Conservation (phyloP, 2,113 vertebrate species). For the Hippotragus niger region DNA sequence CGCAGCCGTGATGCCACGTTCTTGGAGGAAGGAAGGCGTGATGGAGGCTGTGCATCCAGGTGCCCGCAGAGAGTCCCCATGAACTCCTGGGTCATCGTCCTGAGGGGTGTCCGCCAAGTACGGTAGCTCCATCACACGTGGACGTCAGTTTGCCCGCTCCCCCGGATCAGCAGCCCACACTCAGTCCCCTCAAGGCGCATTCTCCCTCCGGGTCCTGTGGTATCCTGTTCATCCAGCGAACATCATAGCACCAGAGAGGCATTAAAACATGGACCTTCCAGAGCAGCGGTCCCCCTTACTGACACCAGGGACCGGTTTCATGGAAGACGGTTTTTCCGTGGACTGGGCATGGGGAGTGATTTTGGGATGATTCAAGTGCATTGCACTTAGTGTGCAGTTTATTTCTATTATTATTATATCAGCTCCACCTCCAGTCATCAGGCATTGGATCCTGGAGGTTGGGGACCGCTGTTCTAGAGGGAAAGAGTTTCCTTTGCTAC, state of each 20-base stretch:
- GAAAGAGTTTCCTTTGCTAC: not conserved
- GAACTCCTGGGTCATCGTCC: fast-evolving
- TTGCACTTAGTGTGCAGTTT: not conserved
- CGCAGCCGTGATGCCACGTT: not conserved
- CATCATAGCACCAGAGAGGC: not conserved
- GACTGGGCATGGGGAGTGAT: not conserved
- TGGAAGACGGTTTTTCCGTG: not conserved
- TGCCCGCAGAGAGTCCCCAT: fast-evolving
- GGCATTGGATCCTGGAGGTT: not conserved
- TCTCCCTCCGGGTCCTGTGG: not conserved
- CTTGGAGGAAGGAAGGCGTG: not conserved
- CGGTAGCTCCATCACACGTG: not conserved
- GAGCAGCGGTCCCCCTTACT: not conserved
- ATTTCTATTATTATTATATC: not conserved
- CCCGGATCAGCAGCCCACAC: not conserved
- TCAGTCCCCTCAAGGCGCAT: not conserved
- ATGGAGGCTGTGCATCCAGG: fast-evolving
- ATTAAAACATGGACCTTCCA: not conserved
- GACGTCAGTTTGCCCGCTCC: not conserved
- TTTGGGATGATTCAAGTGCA: not conserved
- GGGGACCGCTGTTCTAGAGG: not conserved
- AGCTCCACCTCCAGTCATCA: not conserved
- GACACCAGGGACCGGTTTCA: not conserved
- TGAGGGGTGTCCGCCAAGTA: fast-evolving
- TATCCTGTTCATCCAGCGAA: not conserved